Base-by-base conservation (phyloP, 2,888 invertebrate species). In the Marronus borbonicus region DNA sequence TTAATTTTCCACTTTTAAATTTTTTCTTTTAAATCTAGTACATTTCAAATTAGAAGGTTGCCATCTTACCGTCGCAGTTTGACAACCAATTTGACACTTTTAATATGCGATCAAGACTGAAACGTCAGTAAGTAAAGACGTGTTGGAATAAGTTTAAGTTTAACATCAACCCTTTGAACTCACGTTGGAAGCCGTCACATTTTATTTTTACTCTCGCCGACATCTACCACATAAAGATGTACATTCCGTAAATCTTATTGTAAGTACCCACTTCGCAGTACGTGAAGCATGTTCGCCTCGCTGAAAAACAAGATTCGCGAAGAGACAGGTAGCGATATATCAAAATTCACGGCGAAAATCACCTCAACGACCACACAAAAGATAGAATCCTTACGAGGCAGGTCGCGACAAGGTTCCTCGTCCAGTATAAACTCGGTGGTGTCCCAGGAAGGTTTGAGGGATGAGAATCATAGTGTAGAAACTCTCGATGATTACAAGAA, bases 231-330 rank as follows among this genome's bases (percentile, higher is more conserved):
- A 62, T 44, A 39, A 72, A 7, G 36, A 74, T 74, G 72, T 36
- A 12, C 20, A 60, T 17, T 12, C 60, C 20, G 44, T 74, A 74
- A 62, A 39, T 39, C 39, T 24, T 60, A 24, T 20, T 60, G 50
- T 20, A 68, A 17, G 8, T 8, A 17, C 28, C 31, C 68, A 24
- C 24, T 52, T 49, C 58, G 20, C 28, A 36, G 17, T 50, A 14
- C 36, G 55, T 31, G 20, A 90, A 87, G 86, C 36, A 97, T 97
- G 96, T 97, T 97, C 88, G 94, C 95, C 74, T 95, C 95, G 85
- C 89, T 97, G 82, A 96, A 96, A 89, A 96, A 95, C 89, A 96
- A 96, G 90, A 96, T 96, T 84, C 94, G 94, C 84, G 96, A 96
- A 88, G 96, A 96, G 90, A 96, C 96, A 81, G 96, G 96, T 70